Evolutionary conservation across 2,113 vertebrate species (phyloP), one percentile per base, ranked within the genome.

Genomic region (Myanophis thanlyinensis): DNA sequence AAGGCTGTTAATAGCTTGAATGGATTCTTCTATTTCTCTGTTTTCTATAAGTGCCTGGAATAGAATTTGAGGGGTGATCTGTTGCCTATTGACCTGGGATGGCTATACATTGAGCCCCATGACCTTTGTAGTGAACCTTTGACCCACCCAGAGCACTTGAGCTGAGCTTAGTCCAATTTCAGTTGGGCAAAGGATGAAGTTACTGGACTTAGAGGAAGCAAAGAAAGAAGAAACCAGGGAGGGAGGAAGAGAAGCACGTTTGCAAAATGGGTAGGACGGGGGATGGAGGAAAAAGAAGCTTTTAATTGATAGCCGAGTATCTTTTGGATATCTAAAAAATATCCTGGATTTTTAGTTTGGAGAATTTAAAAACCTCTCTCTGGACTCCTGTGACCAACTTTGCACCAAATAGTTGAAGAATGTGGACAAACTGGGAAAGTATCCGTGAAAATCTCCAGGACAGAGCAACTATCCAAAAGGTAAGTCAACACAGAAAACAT

Each of bases 1-100:
- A 96, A 95, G 94, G 92, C 93, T 95, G 94, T 96, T 96, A 95
- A 95, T 95, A 95, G 94, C 92, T 95, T 96, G 96, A 95, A 96
- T 96, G 94, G 94, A 93, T 95, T 95, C 95, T 95, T 95, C 94
- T 94, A 95, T 94, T 96, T 96, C 94, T 94, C 94, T 93, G 94
- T 94, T 94, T 95, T 95, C 94, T 96, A 93, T 95, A 95, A 95
- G 94, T 95, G 73, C 94, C 92, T 90, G 93, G 93, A 95, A 93
- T 93, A 94, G 96, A 95, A 95, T 95, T 93, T 94, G 94, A 95
- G 35, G 96, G 92, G 91, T 94, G 96, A 94, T 95, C 94, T 93
- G 94, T 95, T 96, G 96, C 94, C 95, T 91, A 95, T 96, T 96
- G 96, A 96, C 95, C 96, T 94, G 88, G 92, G 94, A 89, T 94